Percentiles rank a stretch among this genome's conserved stretches.
phyloP scores from a whole-genome alignment of 2,113 vertebrate genomes.

The Spizaetus ornatus region DNA sequence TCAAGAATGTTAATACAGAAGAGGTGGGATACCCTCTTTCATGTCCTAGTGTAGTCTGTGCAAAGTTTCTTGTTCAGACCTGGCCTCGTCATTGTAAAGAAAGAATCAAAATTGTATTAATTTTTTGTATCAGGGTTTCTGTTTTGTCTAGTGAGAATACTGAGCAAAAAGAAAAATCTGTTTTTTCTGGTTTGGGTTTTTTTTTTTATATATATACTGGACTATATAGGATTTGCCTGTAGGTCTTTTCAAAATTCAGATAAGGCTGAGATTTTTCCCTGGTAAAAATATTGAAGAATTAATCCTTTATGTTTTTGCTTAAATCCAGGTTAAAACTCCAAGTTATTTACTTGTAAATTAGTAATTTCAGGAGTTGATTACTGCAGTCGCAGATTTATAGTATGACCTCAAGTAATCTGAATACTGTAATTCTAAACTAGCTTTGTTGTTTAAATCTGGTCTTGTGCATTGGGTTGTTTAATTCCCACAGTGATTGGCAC shows the following conservation, averaged over 20 bases:
- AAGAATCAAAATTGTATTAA: not conserved
- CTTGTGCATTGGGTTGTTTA: not conserved
- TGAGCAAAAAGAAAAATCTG: not conserved
- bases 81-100: not conserved
- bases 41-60: not conserved
- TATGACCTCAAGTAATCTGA: not conserved
- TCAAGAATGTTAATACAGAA: not conserved
- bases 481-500: not conserved
- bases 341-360: not conserved
- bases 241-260: not conserved
- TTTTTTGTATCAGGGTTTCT: not conserved
- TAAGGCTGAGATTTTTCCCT: not conserved
- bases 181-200: not conserved
- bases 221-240: not conserved
- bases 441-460: not conserved
- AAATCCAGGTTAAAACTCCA: not conserved
- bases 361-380: not conserved
- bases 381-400: not conserved
- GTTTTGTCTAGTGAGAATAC: not conserved
- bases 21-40: not conserved
- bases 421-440: not conserved
- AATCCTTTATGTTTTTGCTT: not conserved
- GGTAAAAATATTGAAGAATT: not conserved
- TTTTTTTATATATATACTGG: not conserved
- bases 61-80: not conserved